A percentile compares a stretch with the other conserved stretches of the same genome.
Evolutionary conservation across 1,140 invertebrate species (phyloP).

Genomic region (Mycetomoellerius zeteki): DNA sequence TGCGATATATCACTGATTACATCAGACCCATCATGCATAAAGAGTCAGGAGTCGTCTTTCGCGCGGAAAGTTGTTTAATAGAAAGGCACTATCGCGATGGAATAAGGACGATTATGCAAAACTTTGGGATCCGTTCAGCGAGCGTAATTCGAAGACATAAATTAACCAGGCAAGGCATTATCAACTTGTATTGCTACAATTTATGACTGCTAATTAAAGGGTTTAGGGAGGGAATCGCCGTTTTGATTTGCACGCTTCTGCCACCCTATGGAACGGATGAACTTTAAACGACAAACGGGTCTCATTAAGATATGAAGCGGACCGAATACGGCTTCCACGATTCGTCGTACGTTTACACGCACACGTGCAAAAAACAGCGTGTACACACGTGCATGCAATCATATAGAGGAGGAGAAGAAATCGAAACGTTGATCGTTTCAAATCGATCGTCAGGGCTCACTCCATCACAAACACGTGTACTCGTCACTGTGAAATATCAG

Average conservation of each 20-base stretch:
- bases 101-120: conserved; percentile 59
- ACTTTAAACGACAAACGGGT: conserved; percentile 83
- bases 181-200: conserved; percentile 82
- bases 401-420: not conserved
- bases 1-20: conserved; percentile 48
- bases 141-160: conserved; percentile 74
- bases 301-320: conserved; percentile 84
- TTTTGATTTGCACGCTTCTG: conserved; percentile 80
- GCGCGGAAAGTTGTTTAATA: conserved; percentile 63
- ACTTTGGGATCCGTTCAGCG: conserved; percentile 56
- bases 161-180: conserved; percentile 82
- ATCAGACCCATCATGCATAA: conserved; percentile 39
- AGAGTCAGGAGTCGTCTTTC: conserved; percentile 43
- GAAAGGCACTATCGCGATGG: conserved; percentile 59
- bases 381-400: not conserved
- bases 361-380: not conserved
- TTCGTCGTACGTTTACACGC: conserved; percentile 14
- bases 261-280: conserved; percentile 75
- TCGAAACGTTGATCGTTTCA: conserved; percentile 16
- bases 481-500: conserved; percentile 15
- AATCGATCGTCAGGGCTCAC: not conserved
- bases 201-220: conserved; percentile 84
- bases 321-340: conserved; percentile 61
- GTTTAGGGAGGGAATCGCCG: conserved; percentile 81
- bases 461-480: not conserved